Base-by-base conservation (phyloP, 1,140 invertebrate genomes). In the Cheumatopsyche charites region DNA sequence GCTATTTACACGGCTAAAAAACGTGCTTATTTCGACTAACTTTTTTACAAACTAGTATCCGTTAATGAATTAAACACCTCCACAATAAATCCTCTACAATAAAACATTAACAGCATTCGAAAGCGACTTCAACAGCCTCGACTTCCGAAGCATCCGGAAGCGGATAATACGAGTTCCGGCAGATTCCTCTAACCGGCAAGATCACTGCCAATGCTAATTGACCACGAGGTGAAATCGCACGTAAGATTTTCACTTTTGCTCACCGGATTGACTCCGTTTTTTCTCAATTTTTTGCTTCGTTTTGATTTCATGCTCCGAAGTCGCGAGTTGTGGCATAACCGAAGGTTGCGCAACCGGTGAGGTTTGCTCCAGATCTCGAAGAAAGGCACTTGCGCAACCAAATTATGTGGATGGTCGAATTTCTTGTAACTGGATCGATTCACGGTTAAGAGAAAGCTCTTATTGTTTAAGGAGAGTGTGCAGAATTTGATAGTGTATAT, bases 371-470 rank as follows among this genome's bases (percentile, higher is more conserved):
- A 71, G 68, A 71, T 72, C 23, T 17, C 41, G 41, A 75, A 75
- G 73, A 75, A 75, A 75, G 73, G 73, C 19, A 3, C 2, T 75
- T 75, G 55, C 68, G 65, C 71, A 68, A 70, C 11, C 2, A 15
- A 17, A 21, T 7, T 17, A 58, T 52, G 52, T 15, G 25, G 17
- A 43, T 23, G 55, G 61, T 70, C 29, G 66, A 70, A 47, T 58
- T 70, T 67, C 19, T 43, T 69, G 52, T 55, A 47, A 21, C 58
- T 47, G 63, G 55, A 62, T 65, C 73, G 43, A 75, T 66, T 75
- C 70, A 75, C 70, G 73, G 67, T 69, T 58, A 63, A 52, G 73
- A 72, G 73, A 75, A 75, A 75, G 73, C 66, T 36, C 9, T 36
- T 9, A 9, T 36, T 36, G 29, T 36, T 36, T 36, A 36, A 9